Conservation (phyloP, 2,113 vertebrate species). For the Callopanchax toddi region DNA sequence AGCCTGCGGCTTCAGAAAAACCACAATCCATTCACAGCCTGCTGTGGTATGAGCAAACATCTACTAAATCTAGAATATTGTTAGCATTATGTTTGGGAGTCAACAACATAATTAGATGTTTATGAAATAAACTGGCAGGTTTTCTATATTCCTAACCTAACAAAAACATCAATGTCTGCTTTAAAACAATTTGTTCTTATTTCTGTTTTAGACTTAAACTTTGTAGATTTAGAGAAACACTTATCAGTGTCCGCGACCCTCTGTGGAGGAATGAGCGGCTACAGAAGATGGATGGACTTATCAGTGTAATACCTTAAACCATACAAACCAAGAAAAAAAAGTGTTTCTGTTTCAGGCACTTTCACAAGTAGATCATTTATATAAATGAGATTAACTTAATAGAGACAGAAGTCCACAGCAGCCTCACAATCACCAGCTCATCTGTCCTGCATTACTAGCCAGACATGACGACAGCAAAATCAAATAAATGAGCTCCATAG, state of each 20-base stretch:
- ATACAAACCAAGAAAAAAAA: not conserved
- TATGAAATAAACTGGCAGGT: constrained; percentile 21
- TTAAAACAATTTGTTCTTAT: not conserved
- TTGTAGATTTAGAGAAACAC: not conserved
- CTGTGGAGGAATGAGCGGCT: no score
- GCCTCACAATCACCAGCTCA: constrained; percentile 58
- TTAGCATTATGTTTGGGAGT: constrained; percentile 28
- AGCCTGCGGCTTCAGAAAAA: constrained; percentile 25
- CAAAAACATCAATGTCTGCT: not conserved
- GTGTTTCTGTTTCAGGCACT: not conserved
- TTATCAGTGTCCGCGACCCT: no score
- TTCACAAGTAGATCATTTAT: constrained; percentile 20
- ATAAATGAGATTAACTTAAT: constrained; percentile 22
- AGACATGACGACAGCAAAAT: constrained; percentile 65
- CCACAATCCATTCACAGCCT: constrained; percentile 30
- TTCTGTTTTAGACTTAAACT: not conserved
- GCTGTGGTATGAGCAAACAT: no score
- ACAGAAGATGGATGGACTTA: no score
- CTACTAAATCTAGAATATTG: no score
- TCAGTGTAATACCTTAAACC: not conserved
- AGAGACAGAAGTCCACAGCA: constrained; percentile 33
- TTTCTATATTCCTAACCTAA: constrained; percentile 17
- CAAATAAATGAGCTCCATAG: constrained; percentile 63
- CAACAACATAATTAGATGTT: constrained; percentile 23
- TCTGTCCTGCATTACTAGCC: constrained; percentile 66